These are phyloP conservation scores for Pseudorasbora parva DNA, from an alignment of 2,113 vertebrate species.

Conservation along the genomic window DNA sequence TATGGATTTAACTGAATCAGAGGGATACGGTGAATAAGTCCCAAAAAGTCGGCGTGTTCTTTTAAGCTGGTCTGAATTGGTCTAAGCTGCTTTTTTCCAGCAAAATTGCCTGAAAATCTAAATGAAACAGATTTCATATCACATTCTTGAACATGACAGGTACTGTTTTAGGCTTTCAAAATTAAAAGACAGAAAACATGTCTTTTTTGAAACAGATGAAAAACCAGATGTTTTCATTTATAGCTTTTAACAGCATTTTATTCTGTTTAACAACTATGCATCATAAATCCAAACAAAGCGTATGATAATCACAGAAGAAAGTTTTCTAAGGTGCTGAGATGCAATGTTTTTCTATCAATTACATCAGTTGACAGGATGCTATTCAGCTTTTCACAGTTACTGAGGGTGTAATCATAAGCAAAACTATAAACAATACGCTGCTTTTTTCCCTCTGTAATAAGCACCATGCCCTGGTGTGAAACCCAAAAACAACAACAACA, in stretches of 20 bases:
- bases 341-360: conserved; percentile 27
- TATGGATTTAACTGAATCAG: no score
- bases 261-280: conserved; percentile 29
- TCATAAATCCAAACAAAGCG: conserved; percentile 21
- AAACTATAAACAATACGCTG: conserved; percentile 27
- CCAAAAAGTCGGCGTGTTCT: no score
- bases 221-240: background rate
- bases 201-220: background rate
- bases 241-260: background rate
- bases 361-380: conserved; percentile 28
- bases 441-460: conserved; percentile 31
- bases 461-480: conserved; percentile 27
- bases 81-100: background rate
- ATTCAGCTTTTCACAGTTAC: conserved; percentile 36
- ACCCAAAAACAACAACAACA: conserved; percentile 28
- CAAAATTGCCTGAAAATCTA: background rate
- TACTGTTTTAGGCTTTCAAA: background rate
- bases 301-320: conserved; percentile 5
- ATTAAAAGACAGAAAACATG: background rate
- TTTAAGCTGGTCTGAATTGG: background rate
- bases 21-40: no score
- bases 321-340: background rate
- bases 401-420: conserved; percentile 45
- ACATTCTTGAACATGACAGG: background rate
- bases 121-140: background rate